Evolutionary conservation across 2,113 vertebrate genomes (phyloP).

Genomic region (Todiramphus chloris): DNA sequence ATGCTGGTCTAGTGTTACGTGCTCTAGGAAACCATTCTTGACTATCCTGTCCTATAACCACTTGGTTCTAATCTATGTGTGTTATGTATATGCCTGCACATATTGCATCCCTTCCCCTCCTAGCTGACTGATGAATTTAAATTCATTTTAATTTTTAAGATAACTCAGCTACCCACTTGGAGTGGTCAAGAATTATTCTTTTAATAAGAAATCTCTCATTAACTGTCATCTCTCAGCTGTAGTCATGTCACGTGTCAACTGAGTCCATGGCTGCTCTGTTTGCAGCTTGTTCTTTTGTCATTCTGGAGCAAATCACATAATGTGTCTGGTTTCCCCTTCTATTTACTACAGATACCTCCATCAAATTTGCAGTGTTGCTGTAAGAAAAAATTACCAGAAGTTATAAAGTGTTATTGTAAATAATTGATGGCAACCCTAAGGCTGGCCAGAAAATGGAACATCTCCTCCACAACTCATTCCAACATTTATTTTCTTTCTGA

Average conservation of each 20-base stretch:
- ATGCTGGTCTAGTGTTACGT: background rate
- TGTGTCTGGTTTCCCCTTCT: fast-evolving
- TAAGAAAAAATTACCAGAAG: background rate
- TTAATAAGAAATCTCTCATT: background rate
- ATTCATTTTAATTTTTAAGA: background rate
- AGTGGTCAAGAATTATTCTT: background rate
- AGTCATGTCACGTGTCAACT: background rate
- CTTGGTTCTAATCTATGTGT: background rate
- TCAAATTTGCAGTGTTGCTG: background rate
- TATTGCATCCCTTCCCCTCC: background rate
- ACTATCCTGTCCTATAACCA: background rate
- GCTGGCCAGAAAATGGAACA: background rate
- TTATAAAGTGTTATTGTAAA: background rate
- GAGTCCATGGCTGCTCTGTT: background rate
- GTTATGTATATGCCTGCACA: background rate
- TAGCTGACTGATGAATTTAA: background rate
- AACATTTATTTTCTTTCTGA: background rate
- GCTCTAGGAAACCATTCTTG: background rate
- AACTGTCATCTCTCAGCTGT: background rate
- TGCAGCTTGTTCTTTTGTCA: background rate
- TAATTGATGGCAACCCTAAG: background rate
- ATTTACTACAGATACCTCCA: background rate
- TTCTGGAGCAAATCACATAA: background rate
- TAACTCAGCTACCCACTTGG: background rate
- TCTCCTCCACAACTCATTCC: background rate